Evolutionary conservation across 2,888 invertebrate genomes (phyloP), one percentile per base, ranked within the genome.

Genomic region (Mythimna ferrago): DNA sequence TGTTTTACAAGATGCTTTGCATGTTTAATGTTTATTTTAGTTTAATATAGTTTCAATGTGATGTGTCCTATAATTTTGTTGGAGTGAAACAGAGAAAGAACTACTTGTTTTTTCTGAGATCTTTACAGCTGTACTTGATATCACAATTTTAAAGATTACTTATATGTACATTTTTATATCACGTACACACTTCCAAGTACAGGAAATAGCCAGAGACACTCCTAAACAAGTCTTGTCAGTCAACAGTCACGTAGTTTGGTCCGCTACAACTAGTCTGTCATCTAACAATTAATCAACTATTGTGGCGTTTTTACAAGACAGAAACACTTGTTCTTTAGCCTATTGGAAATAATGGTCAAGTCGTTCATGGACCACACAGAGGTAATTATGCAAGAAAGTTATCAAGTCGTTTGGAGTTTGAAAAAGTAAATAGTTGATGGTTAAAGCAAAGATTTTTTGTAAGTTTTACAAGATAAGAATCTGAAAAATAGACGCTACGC

Each of bases 281-380:
- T 72, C 58, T 32, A 67, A 73, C 69, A 66, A 86, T 86, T 74
- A 83, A 86, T 86, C 79, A 86, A 72, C 72, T 51, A 73, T 82
- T 84, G 80, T 85, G 6, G 38, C 16, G 10, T 58, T 61, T 62
- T 74, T 65, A 82, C 73, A 66, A 68, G 84, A 78, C 84, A 84
- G 78, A 61, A 66, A 86, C 81, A 84, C 81, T 86, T 85, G 85
- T 81, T 80, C 57, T 58, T 66, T 73, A 72, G 65, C 71, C 54
- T 66, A 61, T 79, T 75, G 66, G 60, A 11, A 58, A 56, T 71
- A 26, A 71, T 79, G 60, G 64, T 38, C 51, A 66, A 63, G 64
- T 57, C 66, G 51, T 56, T 65, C 48, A 62, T 71, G 7, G 70
- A 70, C 79, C 71, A 71, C 69, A 67, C 60, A 69, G 54, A 58